Evolutionary conservation across 2,888 invertebrate species (phyloP), one percentile per base, ranked within the genome.

Genomic region (Neelides folsomi): DNA sequence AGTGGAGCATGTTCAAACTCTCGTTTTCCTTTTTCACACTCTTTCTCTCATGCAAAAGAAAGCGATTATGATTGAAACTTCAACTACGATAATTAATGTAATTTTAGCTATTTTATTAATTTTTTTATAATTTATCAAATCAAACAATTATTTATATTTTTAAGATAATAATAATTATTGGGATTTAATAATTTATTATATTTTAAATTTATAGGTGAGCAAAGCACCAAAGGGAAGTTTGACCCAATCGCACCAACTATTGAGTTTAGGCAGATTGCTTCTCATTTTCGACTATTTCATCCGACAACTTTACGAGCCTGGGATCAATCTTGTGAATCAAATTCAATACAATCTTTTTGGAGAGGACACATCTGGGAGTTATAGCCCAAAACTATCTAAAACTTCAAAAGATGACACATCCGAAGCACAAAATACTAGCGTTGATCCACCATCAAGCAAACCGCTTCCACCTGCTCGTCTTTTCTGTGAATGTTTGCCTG

Each of bases 1-100:
- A 12, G 65, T 94, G 47, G 95, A 95, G 69, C 94, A 95, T 71
- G 86, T 92, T 0, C 94, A 95, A 70, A 75, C 95, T 37, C 72
- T 95, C 57, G 77, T 95, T 8, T 94, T 94, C 70, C 74, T 95
- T 10, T 95, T 95, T 72, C 94, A 95, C 71, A 89, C 92, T 0
- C 72, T 95, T 54, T 92, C 90, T 66, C 75, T 95, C 56, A 92
- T 93, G 88, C 92, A 94, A 72, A 95, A 94, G 73, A 95, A 95
- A 71, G 85, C 87, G 1, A 86, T 95, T 1, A 75, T 95, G 37
- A 76, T 94, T 8, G 69, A 70, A 54, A 66, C 68, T 67, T 64
- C 72, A 12, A 65, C 65, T 35, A 54, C 62, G 7, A 37, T 66
- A 18, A 61, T 65, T 9, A 56, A 56, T 51, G 57, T 64, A 49